These are phyloP conservation scores for Chaenogobius annularis DNA, from an alignment of 2,113 vertebrate genomes.

Conservation along the genomic window DNA sequence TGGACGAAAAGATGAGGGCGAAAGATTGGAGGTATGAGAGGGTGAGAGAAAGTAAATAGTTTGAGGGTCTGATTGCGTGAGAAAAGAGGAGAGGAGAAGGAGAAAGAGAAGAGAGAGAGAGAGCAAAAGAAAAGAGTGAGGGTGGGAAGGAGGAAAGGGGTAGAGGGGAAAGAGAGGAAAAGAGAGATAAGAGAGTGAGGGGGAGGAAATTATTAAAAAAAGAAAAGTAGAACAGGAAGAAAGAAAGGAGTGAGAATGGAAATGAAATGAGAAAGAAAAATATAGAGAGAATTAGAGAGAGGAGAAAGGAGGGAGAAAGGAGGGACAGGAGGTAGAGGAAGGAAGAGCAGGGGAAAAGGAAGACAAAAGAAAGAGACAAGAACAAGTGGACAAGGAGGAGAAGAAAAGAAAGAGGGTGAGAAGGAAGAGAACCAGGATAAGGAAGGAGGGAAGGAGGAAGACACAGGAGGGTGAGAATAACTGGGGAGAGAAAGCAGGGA, in stretches of 20 bases:
- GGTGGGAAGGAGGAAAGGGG: background rate
- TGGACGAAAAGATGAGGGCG: too few species aligned
- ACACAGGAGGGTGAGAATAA: too few species aligned
- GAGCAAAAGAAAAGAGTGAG: too few species aligned
- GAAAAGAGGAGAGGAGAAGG: too few species aligned
- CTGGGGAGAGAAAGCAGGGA: too few species aligned
- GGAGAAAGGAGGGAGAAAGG: background rate
- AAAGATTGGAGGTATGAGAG: too few species aligned
- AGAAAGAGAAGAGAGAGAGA: too few species aligned
- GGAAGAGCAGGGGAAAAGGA: too few species aligned
- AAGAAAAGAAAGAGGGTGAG: background rate
- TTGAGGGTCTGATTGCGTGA: too few species aligned
- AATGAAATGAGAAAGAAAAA: too few species aligned
- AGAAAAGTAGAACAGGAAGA: background rate
- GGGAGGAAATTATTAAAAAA: background rate
- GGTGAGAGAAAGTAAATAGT: too few species aligned
- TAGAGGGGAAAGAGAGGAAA: background rate
- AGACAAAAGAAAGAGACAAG: background rate
- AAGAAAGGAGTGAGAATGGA: background rate
- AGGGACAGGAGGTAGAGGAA: conserved; percentile 12
- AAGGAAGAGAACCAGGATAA: background rate
- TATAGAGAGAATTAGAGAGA: background rate
- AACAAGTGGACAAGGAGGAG: background rate
- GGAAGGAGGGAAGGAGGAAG: background rate
- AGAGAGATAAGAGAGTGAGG: background rate